Evolutionary conservation across 2,797 vertebrate genomes (phyloP).

Genomic region (Scomberomorus guttatus): DNA sequence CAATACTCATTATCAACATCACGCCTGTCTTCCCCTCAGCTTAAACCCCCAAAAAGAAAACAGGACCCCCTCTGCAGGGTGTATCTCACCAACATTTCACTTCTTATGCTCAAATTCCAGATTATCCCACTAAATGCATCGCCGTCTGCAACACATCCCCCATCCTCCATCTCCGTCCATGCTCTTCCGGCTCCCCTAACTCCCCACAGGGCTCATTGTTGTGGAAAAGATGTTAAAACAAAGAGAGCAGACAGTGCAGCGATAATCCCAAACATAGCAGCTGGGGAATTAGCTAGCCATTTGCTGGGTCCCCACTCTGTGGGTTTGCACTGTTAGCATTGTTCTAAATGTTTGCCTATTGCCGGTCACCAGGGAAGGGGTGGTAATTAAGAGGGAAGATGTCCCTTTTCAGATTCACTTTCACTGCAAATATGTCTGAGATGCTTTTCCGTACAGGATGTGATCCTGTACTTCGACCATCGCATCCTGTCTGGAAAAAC

Average conservation of each 20-base stretch:
- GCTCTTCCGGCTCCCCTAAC: constrained; percentile 59
- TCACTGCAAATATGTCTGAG: constrained; percentile 22
- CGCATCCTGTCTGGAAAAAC: constrained; percentile 57
- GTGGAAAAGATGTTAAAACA: constrained; percentile 82
- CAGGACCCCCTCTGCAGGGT: constrained; percentile 58
- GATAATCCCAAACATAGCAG: constrained; percentile 79
- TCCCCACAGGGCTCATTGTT: constrained; percentile 75
- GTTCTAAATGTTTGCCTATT: constrained; percentile 18
- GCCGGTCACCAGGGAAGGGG: constrained; percentile 12
- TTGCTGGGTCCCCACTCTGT: constrained; percentile 38
- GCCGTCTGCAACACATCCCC: constrained; percentile 30
- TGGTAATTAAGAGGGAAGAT: constrained; percentile 41
- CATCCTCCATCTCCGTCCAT: constrained; percentile 29
- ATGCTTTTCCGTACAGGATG: constrained; percentile 44
- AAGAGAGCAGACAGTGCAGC: constrained; percentile 76
- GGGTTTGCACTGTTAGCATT: constrained; percentile 16
- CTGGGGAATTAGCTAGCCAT: constrained; percentile 71
- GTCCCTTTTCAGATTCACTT: constrained; percentile 27
- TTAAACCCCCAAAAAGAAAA: constrained; percentile 55
- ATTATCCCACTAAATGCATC: constrained; percentile 73
- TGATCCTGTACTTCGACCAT: constrained; percentile 26
- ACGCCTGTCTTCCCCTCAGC: constrained; percentile 40
- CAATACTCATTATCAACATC: constrained; percentile 31
- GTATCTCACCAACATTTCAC: constrained; percentile 64
- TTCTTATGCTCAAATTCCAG: constrained; percentile 67